A percentile compares a stretch with the other conserved stretches of the same genome.
These are phyloP conservation scores for Ennomos fuscantarius DNA, from an alignment of 2,888 invertebrate species.

Conservation along the genomic window DNA sequence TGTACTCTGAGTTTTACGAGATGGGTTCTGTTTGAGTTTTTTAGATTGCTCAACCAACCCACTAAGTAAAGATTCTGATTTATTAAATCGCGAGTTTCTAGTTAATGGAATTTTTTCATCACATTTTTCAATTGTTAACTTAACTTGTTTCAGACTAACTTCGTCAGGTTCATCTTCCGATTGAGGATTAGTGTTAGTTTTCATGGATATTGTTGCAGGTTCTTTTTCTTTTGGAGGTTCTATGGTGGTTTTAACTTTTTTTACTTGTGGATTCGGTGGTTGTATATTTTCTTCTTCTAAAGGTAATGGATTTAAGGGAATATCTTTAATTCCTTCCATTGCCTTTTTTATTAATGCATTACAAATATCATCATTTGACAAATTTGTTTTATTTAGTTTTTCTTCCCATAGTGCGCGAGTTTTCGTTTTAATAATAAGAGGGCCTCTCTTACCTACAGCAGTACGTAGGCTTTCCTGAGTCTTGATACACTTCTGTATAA, in stretches of 20 bases:
- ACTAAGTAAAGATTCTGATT: conserved; percentile 18
- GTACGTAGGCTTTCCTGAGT: conserved; percentile 69
- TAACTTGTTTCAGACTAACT: conserved; percentile 47
- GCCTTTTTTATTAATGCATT: conserved; percentile 78
- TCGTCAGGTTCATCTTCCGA: conserved; percentile 37
- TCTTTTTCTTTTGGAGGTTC: conserved; percentile 31
- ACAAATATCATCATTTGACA: conserved; percentile 79
- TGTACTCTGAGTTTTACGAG: conserved; percentile 30
- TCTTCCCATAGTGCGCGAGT: conserved; percentile 71
- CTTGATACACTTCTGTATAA: conserved; percentile 75
- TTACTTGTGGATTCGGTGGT: conserved; percentile 23
- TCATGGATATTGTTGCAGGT: conserved; percentile 4
- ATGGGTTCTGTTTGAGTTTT: conserved; percentile 16
- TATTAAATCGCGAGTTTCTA: conserved; percentile 29
- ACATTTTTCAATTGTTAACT: conserved; percentile 41
- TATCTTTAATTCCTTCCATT: conserved; percentile 71
- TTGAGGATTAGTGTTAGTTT: conserved; percentile 4
- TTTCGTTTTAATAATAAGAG: conserved; percentile 59
- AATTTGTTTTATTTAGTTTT: conserved; percentile 70
- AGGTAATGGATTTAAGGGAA: conserved; percentile 48
- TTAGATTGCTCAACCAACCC: conserved; percentile 11
- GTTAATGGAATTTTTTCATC: conserved; percentile 33
- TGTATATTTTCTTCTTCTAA: conserved; percentile 40
- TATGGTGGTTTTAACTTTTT: conserved; percentile 38
- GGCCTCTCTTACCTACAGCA: conserved; percentile 58